phyloP scores from a whole-genome alignment of 1,140 invertebrate genomes.

The Adelges cooleyi region DNA sequence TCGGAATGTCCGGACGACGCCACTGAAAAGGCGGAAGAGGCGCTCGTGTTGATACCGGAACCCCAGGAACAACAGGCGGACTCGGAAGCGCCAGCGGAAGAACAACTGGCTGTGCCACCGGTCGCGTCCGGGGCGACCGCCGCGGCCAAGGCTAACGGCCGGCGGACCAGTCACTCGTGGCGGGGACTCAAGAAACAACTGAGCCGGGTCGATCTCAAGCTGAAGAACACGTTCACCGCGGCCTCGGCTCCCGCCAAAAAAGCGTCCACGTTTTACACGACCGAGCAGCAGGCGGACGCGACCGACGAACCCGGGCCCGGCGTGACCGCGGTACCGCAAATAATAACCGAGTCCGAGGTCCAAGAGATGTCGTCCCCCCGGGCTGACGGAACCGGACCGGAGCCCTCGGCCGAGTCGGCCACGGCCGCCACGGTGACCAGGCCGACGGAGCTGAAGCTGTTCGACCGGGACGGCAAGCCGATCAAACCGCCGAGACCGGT shows the following conservation, averaged over 20 bases:
- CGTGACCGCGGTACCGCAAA: conserved; percentile 9
- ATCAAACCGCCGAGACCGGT: conserved; percentile 44
- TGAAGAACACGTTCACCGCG: conserved; percentile 51
- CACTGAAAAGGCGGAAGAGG: conserved; percentile 35
- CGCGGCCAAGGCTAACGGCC: conserved; percentile 10
- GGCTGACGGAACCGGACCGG: not conserved
- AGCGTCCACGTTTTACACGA: conserved; percentile 25
- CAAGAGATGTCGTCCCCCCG: not conserved
- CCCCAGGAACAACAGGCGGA: not conserved
- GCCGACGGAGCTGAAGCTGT: conserved; percentile 52
- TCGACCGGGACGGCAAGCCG: conserved; percentile 48
- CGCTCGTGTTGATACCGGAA: conserved; percentile 22
- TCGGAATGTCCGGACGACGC: conserved; percentile 30
- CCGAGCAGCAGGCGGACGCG: not conserved
- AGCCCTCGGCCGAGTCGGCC: not conserved
- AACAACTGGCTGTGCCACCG: conserved; percentile 1
- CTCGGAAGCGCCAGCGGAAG: not conserved
- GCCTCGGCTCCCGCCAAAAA: conserved; percentile 6
- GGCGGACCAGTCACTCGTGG: conserved; percentile 35
- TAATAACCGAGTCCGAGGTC: not conserved
- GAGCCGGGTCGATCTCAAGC: conserved; percentile 65
- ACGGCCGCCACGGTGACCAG: conserved; percentile 33
- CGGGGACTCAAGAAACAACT: conserved; percentile 63
- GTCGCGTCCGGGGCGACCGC: not conserved
- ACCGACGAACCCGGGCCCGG: not conserved